These are phyloP conservation scores for Belgica antarctica DNA, from an alignment of 2,888 invertebrate species.

Conservation along the genomic window DNA sequence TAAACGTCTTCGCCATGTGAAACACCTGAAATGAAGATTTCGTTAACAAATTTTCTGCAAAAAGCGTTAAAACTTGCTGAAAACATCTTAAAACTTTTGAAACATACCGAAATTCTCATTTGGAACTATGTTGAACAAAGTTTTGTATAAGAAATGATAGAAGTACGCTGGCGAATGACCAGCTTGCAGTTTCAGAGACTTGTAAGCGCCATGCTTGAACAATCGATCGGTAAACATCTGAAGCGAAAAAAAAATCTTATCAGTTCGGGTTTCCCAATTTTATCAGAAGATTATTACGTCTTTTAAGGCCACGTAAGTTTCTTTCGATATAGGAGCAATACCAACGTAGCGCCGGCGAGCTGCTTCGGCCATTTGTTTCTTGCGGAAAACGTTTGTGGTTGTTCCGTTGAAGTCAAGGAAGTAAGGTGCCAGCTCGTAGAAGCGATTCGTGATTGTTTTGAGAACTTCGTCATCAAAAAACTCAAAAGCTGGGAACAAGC, in stretches of 20 bases:
- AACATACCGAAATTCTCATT: no score
- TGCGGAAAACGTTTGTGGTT: constrained; percentile 55
- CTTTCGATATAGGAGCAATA: constrained; percentile 56
- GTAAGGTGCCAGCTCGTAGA: constrained; percentile 62
- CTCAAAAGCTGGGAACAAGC: constrained; percentile 64
- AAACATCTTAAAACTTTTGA: no score
- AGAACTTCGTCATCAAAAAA: constrained; percentile 56
- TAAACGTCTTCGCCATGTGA: constrained; percentile 64
- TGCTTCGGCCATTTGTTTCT: constrained; percentile 55
- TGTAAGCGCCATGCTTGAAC: constrained; percentile 62
- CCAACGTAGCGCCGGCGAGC: constrained; percentile 61
- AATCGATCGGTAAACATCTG: constrained; percentile 66
- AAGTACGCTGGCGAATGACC: constrained; percentile 62
- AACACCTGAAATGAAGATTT: constrained; percentile 57
- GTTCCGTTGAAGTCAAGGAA: constrained; percentile 65
- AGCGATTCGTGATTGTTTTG: constrained; percentile 59
- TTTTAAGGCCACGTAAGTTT: constrained; percentile 51
- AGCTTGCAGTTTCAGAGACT: constrained; percentile 62
- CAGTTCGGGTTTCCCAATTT: constrained; percentile 50
- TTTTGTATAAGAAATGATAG: constrained; percentile 65
- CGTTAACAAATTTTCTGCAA: no score
- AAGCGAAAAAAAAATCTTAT: constrained; percentile 44
- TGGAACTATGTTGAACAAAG: no score
- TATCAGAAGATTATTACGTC: constrained; percentile 49
- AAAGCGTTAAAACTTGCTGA: no score